These are phyloP conservation scores for Sceloporus undulatus DNA, from an alignment of 2,113 vertebrate genomes.

Conservation along the genomic window DNA sequence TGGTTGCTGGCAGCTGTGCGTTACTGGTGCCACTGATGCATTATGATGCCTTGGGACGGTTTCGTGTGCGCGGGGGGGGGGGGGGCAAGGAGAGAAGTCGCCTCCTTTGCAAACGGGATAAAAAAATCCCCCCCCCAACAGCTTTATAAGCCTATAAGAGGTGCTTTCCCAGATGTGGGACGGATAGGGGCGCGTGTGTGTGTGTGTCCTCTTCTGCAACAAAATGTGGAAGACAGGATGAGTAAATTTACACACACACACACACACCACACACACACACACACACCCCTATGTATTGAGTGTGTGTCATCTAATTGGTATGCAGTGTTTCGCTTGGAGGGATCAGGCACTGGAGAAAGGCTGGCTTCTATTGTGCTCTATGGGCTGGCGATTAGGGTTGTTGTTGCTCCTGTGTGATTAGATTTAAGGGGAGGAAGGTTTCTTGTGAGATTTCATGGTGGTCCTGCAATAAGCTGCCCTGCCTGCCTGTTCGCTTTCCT, in stretches of 20 bases:
- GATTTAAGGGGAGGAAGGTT: neutral
- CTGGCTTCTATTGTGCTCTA: neutral
- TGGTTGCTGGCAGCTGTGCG: neutral
- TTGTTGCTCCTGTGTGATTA: neutral
- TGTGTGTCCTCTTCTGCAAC: neutral
- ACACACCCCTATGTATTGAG: no score
- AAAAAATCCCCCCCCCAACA: neutral
- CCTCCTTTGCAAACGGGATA: neutral
- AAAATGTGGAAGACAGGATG: neutral
- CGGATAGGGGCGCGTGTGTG: neutral
- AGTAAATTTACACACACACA: neutral
- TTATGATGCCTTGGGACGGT: no score
- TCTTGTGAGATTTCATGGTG: neutral
- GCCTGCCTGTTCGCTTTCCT: slow-evolving; percentile 26
- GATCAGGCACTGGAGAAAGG: no score
- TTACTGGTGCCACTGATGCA: neutral
- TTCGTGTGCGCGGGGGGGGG: no score
- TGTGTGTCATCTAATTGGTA: no score
- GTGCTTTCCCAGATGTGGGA: neutral
- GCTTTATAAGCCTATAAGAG: neutral
- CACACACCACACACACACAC: no score
- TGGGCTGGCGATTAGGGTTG: neutral
- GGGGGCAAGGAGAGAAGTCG: neutral
- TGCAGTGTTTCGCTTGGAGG: neutral
- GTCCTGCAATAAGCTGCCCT: neutral